Percentiles rank a stretch among this genome's conserved stretches.
phyloP scores from a whole-genome alignment of 1,140 invertebrate species.

The Drosophila teissieri region DNA sequence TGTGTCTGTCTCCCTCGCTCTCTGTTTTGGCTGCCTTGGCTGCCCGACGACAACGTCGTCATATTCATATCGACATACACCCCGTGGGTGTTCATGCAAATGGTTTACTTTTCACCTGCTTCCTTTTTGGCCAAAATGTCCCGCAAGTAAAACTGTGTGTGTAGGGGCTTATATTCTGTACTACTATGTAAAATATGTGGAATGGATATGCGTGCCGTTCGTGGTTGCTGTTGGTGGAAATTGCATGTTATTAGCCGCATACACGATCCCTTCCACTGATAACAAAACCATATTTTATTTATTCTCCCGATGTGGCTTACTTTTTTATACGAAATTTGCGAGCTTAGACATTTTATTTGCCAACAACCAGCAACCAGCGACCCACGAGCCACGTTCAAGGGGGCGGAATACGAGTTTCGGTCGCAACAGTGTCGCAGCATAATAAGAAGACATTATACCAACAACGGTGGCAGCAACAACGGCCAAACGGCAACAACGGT shows the following conservation, averaged over 20 bases:
- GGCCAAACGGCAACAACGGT: constrained; percentile 19
- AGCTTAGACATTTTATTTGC: constrained; percentile 79
- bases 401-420: neutral
- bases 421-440: constrained; percentile 75
- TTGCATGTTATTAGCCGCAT: constrained; percentile 81
- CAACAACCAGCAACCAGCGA: constrained; percentile 66
- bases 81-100: constrained; percentile 77
- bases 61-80: constrained; percentile 45
- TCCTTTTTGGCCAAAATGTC: constrained; percentile 54
- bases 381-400: constrained; percentile 20
- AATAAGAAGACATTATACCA: constrained; percentile 80
- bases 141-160: constrained; percentile 38
- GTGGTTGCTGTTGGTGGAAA: constrained; percentile 68
- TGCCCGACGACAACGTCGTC: constrained; percentile 57
- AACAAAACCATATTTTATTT: constrained; percentile 79
- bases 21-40: constrained; percentile 29
- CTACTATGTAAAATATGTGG: constrained; percentile 9
- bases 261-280: constrained; percentile 78
- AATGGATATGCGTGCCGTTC: constrained; percentile 47
- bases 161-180: constrained; percentile 5
- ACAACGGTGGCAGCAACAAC: constrained; percentile 54
- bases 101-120: constrained; percentile 80
- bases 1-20: neutral
- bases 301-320: constrained; percentile 15
- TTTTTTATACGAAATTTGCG: constrained; percentile 67